Evolutionary conservation across 2,113 vertebrate genomes (phyloP), one percentile per base, ranked within the genome.

Genomic region (Toxotes jaculatrix): DNA sequence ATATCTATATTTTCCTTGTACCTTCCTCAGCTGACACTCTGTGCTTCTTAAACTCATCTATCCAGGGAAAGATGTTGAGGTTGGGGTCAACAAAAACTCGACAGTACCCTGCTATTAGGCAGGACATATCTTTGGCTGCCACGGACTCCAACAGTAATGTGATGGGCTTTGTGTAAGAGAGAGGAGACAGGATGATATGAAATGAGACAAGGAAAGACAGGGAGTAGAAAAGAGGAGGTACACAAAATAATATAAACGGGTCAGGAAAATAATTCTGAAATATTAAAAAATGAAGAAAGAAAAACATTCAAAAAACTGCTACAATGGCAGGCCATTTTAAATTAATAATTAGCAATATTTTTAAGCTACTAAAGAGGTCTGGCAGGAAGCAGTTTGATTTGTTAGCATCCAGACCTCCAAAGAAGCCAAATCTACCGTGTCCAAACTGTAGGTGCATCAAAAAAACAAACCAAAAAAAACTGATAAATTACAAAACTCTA

Each of bases 21-120:
- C 98, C 98, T 97, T 99, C 97, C 81, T 99, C 98, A 21, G 96
- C 94, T 56, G 97, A 98, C 4, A 98, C 93, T 12, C 95, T 95
- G 74, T 98, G 97, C 62, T 86, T 89, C 84, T 93, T 96, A 2
- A 78, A 89, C 56, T 94, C 93, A 4, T 93, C 91, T 3, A 82
- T 93, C 97, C 97, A 98, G 36, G 94, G 94, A 80, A 99, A 98
- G 85, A 99, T 88, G 74, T 95, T 94, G 76, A 88, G 53, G 17
- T 90, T 93, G 5, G 96, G 95, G 89, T 98, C 95, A 4, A 97
- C 95, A 17, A 97, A 94, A 62, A 98, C 93, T 61, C 94, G 95
- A 85, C 97, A 98, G 90, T 99, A 99, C 3, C 98, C 98, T 36
- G 84, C 88, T 27, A 99, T 95, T 56, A 98, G 94, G 87, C 98